A percentile compares a stretch with the other conserved stretches of the same genome.
phyloP scores from a whole-genome alignment of 2,888 invertebrate species.

The Ceratothoa steindachneri region DNA sequence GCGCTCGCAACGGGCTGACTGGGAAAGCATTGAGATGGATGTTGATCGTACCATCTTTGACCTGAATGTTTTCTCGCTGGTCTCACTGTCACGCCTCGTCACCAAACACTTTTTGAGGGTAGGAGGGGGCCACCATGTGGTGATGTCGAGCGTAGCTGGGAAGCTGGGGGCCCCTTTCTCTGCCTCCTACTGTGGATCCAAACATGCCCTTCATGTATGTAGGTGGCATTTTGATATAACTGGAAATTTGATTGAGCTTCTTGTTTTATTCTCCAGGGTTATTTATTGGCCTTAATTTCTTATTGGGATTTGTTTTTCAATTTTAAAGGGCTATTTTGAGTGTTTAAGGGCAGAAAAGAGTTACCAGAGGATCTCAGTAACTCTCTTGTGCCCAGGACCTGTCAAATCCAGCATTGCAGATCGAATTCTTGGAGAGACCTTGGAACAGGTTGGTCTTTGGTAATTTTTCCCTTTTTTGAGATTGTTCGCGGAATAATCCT shows the following conservation, averaged over 20 bases:
- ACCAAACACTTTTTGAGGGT: constrained; percentile 62
- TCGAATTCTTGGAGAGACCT: constrained; percentile 65
- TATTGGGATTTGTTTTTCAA: background rate
- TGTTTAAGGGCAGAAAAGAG: constrained; percentile 62
- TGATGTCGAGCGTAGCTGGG: constrained; percentile 71
- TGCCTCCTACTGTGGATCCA: constrained; percentile 57
- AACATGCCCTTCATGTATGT: constrained; percentile 70
- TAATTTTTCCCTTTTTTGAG: no score
- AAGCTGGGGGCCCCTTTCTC: constrained; percentile 56
- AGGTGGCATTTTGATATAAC: constrained; percentile 1
- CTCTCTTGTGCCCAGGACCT: constrained; percentile 72
- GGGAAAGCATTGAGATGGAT: constrained; percentile 65
- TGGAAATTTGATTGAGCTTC: background rate
- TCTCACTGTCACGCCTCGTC: constrained; percentile 67
- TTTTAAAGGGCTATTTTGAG: constrained; percentile 68
- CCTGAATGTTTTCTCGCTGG: constrained; percentile 68
- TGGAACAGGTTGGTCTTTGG: constrained; percentile 59
- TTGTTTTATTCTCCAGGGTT: background rate
- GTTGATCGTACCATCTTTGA: constrained; percentile 73
- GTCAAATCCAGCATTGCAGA: constrained; percentile 66
- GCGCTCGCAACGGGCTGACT: constrained; percentile 68
- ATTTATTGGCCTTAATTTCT: constrained; percentile 9
- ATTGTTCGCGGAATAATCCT: no score
- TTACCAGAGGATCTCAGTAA: constrained; percentile 61
- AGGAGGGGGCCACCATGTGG: constrained; percentile 65